A percentile compares a stretch with the other conserved stretches of the same genome.
These are phyloP conservation scores for Epizoanthus stellaris DNA, from an alignment of 92 coral and sea anemone genomes.

Conservation along the genomic window DNA sequence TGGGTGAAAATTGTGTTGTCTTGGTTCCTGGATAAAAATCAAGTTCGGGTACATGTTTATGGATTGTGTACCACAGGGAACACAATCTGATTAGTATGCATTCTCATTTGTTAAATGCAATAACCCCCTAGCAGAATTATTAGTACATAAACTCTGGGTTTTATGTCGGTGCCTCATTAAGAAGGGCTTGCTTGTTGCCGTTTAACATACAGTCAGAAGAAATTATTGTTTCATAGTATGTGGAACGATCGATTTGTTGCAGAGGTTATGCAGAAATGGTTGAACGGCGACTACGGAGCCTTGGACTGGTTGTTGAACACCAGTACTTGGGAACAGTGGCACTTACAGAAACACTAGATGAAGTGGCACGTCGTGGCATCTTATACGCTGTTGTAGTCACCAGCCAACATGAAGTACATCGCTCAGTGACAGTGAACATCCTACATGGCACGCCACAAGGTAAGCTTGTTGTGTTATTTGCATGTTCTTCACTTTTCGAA, in stretches of 20 bases:
- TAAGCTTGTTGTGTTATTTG: slow-evolving; percentile 37
- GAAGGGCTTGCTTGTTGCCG: no score
- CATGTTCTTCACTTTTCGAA: no score
- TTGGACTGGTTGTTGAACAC: slow-evolving; percentile 91
- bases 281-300: slow-evolving; percentile 76
- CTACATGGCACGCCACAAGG: slow-evolving; percentile 99
- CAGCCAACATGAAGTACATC: slow-evolving; percentile 96
- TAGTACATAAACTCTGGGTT: no score
- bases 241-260: slow-evolving; percentile 5
- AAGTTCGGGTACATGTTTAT: no score
- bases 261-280: slow-evolving; percentile 97
- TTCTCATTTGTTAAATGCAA: no score
- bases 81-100: no score
- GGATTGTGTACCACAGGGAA: no score
- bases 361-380: slow-evolving; percentile 92
- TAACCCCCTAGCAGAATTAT: no score
- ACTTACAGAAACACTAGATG: slow-evolving; percentile 82
- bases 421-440: slow-evolving; percentile 96
- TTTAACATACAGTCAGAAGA: not conserved
- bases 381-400: slow-evolving; percentile 92
- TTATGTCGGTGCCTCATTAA: no score
- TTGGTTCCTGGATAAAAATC: no score
- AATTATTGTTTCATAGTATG: not conserved
- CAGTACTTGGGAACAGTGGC: slow-evolving; percentile 88
- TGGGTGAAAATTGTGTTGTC: no score